These are phyloP conservation scores for Anodontia alba DNA, from an alignment of 2,888 invertebrate genomes.

Conservation along the genomic window DNA sequence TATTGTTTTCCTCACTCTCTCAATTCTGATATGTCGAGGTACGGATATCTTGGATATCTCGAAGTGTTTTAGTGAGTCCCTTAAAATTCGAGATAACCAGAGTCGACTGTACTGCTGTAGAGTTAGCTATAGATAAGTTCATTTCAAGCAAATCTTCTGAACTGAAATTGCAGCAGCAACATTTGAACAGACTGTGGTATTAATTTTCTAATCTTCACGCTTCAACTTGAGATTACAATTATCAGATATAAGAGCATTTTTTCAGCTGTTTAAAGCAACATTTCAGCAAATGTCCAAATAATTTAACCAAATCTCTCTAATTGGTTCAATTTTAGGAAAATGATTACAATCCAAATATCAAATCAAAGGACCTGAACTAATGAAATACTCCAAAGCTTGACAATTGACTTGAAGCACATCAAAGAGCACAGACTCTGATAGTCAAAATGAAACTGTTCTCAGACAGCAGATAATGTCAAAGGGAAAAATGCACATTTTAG, in stretches of 20 bases:
- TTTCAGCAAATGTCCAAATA: conserved; percentile 17
- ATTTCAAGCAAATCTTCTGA: no score
- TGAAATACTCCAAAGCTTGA: background rate
- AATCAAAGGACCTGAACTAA: conserved; percentile 15
- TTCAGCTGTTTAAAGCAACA: background rate
- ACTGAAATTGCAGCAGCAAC: no score
- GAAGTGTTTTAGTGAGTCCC: no score
- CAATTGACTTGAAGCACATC: background rate
- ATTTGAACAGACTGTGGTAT: background rate
- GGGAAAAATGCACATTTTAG: background rate
- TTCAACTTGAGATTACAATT: background rate
- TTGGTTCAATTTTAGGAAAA: conserved; percentile 13
- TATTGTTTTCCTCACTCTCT: no score
- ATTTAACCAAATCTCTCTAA: conserved; percentile 6
- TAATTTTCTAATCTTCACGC: background rate
- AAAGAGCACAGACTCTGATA: background rate
- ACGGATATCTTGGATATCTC: no score
- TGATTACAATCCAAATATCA: conserved; percentile 19
- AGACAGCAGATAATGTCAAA: conserved; percentile 4
- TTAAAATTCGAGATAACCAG: no score
- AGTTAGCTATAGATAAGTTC: no score
- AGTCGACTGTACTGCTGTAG: no score
- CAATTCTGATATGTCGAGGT: no score
- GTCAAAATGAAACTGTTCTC: background rate
- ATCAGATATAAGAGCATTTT: conserved; percentile 11